These are phyloP conservation scores for Heliconius hermathena DNA, from an alignment of 1,140 invertebrate genomes.

Conservation along the genomic window DNA sequence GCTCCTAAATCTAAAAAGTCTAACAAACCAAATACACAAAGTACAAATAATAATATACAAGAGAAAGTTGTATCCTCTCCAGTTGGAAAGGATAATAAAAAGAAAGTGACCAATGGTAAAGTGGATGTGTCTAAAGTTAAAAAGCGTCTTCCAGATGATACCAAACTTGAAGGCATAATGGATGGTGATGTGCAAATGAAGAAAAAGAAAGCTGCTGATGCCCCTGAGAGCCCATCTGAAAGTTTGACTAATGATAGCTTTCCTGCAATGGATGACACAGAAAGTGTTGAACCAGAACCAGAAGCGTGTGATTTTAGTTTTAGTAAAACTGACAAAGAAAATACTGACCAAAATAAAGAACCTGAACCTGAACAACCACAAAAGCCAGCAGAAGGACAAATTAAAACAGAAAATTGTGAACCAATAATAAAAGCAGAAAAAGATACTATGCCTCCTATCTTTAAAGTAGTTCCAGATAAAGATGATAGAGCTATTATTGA, in stretches of 20 bases:
- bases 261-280: slow-evolving; percentile 89
- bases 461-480: slow-evolving; percentile 63
- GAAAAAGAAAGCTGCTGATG: slow-evolving; percentile 87
- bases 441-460: slow-evolving; percentile 59
- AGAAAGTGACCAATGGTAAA: slow-evolving; percentile 86
- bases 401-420: slow-evolving; percentile 66
- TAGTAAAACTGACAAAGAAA: slow-evolving; percentile 74
- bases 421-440: slow-evolving; percentile 66
- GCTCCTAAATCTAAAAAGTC: slow-evolving; percentile 78
- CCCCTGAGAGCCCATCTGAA: slow-evolving; percentile 88
- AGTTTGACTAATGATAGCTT: slow-evolving; percentile 91
- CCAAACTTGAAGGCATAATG: slow-evolving; percentile 81
- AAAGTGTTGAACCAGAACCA: slow-evolving; percentile 84
- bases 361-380: slow-evolving; percentile 61
- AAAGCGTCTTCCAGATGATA: slow-evolving; percentile 85
- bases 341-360: slow-evolving; percentile 75
- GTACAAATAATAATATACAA: slow-evolving; percentile 74
- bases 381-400: slow-evolving; percentile 55
- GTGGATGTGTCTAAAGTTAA: slow-evolving; percentile 86
- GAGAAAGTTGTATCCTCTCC: slow-evolving; percentile 83
- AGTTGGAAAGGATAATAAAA: slow-evolving; percentile 83
- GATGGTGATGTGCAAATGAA: slow-evolving; percentile 85
- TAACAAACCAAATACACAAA: slow-evolving; percentile 69
- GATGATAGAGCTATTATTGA: slow-evolving; percentile 68
- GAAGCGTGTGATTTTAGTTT: slow-evolving; percentile 81